Evolutionary conservation across 2,888 invertebrate genomes (phyloP), one percentile per base, ranked within the genome.

Genomic region (Synanthedon andrenaeformis): DNA sequence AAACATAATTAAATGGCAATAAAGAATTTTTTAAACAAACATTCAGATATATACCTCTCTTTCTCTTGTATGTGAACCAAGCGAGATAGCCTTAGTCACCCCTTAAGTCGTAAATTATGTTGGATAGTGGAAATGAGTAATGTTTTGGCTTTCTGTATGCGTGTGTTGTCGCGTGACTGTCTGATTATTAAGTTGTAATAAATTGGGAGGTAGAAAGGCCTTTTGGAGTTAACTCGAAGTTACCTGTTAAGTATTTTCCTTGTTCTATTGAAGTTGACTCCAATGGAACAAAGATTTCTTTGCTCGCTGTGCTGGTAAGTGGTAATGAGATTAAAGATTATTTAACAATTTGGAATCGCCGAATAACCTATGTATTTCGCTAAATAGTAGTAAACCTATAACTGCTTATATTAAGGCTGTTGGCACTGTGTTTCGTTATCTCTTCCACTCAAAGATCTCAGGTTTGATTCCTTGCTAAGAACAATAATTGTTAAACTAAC

Each of bases 151-250:
- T 79, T 82, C 84, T 82, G 82, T 79, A 3, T 35, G 78, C 67
- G 70, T 69, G 66, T 72, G 69, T 68, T 76, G 79, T 82, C 80
- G 76, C 75, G 75, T 81, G 78, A 79, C 76, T 75, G 65, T 71
- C 63, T 72, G 75, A 75, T 82, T 84, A 87, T 85, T 82, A 82
- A 81, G 76, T 79, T 72, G 79, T 82, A 82, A 86, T 87, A 85
- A 79, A 84, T 84, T 82, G 72, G 70, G 74, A 72, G 79, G 77
- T 54, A 65, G 62, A 66, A 69, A 69, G 69, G 72, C 73, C 71
- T 74, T 72, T 61, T 65, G 61, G 70, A 63, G 45, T 45, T 13
- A 45, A 42, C n/a, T n/a, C 13, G 6, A 42, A 13, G 13, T 45
- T 45, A 45, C 10, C 35, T 35, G 10, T 13, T 13, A 45, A 45